Conservation (phyloP, 2,113 vertebrate genomes). For the Anolis carolinensis region DNA sequence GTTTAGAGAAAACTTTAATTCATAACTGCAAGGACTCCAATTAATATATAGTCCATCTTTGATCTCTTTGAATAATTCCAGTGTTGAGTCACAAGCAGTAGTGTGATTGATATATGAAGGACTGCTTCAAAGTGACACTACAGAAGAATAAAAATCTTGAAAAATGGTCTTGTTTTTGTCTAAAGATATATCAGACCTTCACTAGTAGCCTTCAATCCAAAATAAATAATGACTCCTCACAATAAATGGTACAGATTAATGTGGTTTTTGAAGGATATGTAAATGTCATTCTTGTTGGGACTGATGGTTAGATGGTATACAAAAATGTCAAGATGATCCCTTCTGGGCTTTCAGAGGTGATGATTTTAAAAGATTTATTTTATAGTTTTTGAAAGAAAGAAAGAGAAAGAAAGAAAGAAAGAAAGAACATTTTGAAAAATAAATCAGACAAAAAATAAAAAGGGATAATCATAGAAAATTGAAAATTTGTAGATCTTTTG, state of each 20-base stretch:
- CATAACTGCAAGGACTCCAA: background rate
- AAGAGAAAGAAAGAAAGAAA: too few species aligned
- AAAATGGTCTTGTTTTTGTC: background rate
- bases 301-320: background rate
- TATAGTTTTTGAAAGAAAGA: background rate
- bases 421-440: too few species aligned
- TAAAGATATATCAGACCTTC: background rate
- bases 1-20: conserved; percentile 51
- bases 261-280: conserved; percentile 11
- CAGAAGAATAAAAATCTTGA: background rate
- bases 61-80: conserved; percentile 15
- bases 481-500: too few species aligned
- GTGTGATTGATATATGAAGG: background rate
- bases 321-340: conserved; percentile 9
- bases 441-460: too few species aligned
- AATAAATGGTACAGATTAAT: conserved; percentile 38
- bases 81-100: background rate
- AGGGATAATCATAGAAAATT: too few species aligned
- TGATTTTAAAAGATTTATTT: conserved; percentile 7
- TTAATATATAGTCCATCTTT: background rate
- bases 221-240: conserved; percentile 54
- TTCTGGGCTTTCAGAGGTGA: conserved; percentile 5
- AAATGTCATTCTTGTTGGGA: background rate
- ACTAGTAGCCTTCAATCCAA: background rate
- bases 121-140: background rate